A percentile compares a stretch with the other conserved stretches of the same genome.
These are phyloP conservation scores for Nephotettix cincticeps DNA, from an alignment of 1,140 invertebrate species.

Conservation along the genomic window DNA sequence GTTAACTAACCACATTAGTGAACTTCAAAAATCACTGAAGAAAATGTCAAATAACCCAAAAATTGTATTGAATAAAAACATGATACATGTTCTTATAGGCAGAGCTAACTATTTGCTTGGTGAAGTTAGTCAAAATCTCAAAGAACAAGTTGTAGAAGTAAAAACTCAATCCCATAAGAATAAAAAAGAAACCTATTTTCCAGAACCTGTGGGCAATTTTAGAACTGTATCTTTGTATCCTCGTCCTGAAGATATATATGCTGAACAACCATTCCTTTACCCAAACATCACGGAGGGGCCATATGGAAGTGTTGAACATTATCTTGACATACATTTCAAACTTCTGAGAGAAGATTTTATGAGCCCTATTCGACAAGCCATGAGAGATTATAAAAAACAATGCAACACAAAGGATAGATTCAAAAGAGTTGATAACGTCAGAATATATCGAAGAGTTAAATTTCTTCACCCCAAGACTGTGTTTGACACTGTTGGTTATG, in stretches of 20 bases:
- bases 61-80: background rate
- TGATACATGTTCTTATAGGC: too few relatives aligned
- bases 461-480: conserved; percentile 1
- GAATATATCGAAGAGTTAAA: conserved; percentile 12
- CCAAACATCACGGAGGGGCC: conserved; percentile 5
- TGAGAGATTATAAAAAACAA: conserved; percentile 14
- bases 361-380: conserved; percentile 14
- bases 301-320: conserved; percentile 16
- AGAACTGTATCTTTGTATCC: background rate
- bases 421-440: conserved; percentile 21
- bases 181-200: background rate
- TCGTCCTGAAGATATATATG: conserved; percentile 4
- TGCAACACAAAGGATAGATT: background rate
- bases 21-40: background rate
- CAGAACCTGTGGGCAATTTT: conserved; percentile 7
- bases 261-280: background rate
- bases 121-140: background rate
- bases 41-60: background rate
- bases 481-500: conserved; percentile 6
- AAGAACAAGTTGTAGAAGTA: background rate
- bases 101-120: background rate
- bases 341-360: conserved; percentile 18
- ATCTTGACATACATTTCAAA: conserved; percentile 19
- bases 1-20: background rate
- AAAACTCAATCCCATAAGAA: background rate